Conservation (phyloP, 2,113 vertebrate genomes). For the Microcebus tavaratra region DNA sequence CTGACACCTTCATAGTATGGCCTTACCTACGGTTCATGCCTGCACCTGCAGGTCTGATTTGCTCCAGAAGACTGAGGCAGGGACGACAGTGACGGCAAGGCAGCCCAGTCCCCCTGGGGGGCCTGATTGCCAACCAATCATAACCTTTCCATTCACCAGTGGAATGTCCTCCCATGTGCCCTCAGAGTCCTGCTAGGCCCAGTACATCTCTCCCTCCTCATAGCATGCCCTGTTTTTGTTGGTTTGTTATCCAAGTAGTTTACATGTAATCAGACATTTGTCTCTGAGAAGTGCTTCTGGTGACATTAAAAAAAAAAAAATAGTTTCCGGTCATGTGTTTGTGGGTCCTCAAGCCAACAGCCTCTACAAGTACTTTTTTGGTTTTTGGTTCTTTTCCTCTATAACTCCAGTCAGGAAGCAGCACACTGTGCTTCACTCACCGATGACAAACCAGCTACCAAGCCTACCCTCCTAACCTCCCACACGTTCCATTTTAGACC, state of each 20-base stretch:
- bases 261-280: not conserved
- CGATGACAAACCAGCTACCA: slow-evolving; percentile 68
- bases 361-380: not conserved
- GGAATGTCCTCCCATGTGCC: not conserved
- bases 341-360: not conserved
- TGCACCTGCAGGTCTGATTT: not conserved
- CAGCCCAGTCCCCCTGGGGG: not conserved
- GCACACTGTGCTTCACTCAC: slow-evolving; percentile 53
- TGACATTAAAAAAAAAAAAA: not conserved
- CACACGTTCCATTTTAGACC: slow-evolving; percentile 60
- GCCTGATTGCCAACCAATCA: no score
- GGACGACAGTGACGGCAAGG: not conserved
- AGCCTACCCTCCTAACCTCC: slow-evolving; percentile 48
- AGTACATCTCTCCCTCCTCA: not conserved
- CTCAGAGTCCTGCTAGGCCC: not conserved
- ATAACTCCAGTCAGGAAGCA: slow-evolving; percentile 36
- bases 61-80: not conserved
- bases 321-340: not conserved
- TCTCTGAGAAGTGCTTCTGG: not conserved
- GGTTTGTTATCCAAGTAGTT: not conserved
- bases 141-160: not conserved
- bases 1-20: not conserved
- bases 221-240: not conserved
- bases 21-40: not conserved
- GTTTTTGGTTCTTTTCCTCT: not conserved